Base-by-base conservation (phyloP, 1,140 invertebrate species). In the Arctopsyche grandis region DNA sequence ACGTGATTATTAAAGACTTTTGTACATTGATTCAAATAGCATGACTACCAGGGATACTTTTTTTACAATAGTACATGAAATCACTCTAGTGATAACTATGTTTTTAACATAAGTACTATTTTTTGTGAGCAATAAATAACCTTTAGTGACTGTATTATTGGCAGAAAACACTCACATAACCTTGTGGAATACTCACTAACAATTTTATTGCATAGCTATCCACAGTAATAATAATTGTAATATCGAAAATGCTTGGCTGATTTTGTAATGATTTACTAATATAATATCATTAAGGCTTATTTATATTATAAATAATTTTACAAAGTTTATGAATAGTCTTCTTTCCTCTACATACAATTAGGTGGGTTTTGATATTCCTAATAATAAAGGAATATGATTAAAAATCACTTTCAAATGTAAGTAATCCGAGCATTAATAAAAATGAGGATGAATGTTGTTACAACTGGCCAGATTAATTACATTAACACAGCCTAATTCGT, bases 51-150 rank as follows among this genome's bases (percentile, higher is more conserved):
- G 74, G 71, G 71, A 78, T 74, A 76, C 78, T 79, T 79, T 76
- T 82, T 81, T 78, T 79, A 79, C 75, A 81, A 81, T 83, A 83
- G 80, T 81, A 81, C 80, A 71, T 75, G 73, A 56, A 79, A 76
- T 73, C 77, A 75, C 75, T 78, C 77, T 73, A 77, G 78, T 77
- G 80, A 81, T 81, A 78, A 80, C 80, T 81, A 83, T 83, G 82
- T 83, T 83, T 81, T 70, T 16, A 83, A 83, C 82, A 83, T 83
- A 83, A 83, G 82, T 83, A 83, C 82, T 81, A 83, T 83, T 80
- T 78, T 52, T 74, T 52, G 82, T 77, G 80, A 83, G 78, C 75
- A 75, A 78, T 58, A 58, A 24, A 21, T 12, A 75, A 71, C 44
- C 3, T 52, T 52, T 52, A 22, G 24, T 60, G 74, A 76, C 58